phyloP scores from a whole-genome alignment of 2,888 invertebrate genomes.

The Dryomyza anilis region DNA sequence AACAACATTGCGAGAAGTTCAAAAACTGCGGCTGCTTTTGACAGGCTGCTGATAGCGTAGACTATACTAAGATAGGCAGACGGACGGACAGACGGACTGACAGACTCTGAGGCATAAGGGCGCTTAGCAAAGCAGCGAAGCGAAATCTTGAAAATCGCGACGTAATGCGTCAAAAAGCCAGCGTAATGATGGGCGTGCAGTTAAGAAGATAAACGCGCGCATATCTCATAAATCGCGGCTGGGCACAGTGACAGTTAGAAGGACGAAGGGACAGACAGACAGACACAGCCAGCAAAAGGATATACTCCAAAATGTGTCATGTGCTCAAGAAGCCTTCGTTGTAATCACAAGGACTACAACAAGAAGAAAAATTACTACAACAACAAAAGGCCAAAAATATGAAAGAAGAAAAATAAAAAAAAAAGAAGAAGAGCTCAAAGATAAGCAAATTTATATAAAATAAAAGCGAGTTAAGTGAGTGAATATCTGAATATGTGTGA shows the following conservation, averaged over 20 bases:
- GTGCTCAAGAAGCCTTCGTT: constrained; percentile 10
- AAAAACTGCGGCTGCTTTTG: no score
- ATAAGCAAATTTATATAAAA: constrained; percentile 25
- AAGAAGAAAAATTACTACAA: background rate
- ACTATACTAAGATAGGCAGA: no score
- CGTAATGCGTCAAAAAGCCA: constrained; percentile 8
- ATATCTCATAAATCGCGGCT: constrained; percentile 10
- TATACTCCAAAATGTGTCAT: no score
- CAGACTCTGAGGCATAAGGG: no score
- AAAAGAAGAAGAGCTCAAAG: constrained; percentile 29
- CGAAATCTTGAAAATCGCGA: background rate
- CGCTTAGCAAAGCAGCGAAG: background rate
- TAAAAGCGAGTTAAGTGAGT: constrained; percentile 34
- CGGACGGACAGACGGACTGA: no score
- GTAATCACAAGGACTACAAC: background rate
- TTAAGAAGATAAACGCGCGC: constrained; percentile 14
- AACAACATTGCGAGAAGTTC: no score
- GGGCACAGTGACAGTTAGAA: background rate
- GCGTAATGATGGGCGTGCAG: constrained; percentile 9
- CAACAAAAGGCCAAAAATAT: background rate
- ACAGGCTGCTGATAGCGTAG: no score
- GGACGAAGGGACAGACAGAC: background rate
- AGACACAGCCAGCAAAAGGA: no score
- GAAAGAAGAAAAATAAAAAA: background rate
- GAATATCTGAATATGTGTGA: constrained; percentile 12